phyloP scores from a whole-genome alignment of 2,888 invertebrate species.

The Augochlorella aurata region DNA sequence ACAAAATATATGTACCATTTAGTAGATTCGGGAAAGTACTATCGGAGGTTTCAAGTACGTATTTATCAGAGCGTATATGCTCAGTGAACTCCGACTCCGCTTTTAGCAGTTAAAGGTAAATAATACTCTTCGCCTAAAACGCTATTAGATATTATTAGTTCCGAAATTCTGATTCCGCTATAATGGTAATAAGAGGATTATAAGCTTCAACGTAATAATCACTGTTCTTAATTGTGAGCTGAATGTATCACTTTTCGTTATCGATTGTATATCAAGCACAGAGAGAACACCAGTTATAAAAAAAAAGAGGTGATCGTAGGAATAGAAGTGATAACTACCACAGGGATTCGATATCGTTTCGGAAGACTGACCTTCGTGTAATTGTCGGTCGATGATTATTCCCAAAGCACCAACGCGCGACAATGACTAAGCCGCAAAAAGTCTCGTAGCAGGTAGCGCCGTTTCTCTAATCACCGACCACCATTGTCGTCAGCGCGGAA shows the following conservation, averaged over 20 bases:
- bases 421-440: not conserved
- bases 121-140: not conserved
- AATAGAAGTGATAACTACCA: no score
- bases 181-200: not conserved
- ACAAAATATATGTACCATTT: no score
- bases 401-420: not conserved
- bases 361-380: not conserved
- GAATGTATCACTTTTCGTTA: not conserved
- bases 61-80: no score
- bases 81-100: not conserved
- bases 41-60: no score
- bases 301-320: not conserved
- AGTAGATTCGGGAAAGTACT: no score
- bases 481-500: not conserved
- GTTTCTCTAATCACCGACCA: constrained; percentile 2
- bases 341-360: not conserved
- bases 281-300: not conserved
- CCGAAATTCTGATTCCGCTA: not conserved
- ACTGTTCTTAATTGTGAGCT: not conserved
- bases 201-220: not conserved
- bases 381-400: not conserved
- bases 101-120: not conserved
- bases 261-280: no score
- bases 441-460: not conserved
- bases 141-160: not conserved